Evolutionary conservation across 1,140 invertebrate species (phyloP).

Genomic region (Caenorhabditis latens): DNA sequence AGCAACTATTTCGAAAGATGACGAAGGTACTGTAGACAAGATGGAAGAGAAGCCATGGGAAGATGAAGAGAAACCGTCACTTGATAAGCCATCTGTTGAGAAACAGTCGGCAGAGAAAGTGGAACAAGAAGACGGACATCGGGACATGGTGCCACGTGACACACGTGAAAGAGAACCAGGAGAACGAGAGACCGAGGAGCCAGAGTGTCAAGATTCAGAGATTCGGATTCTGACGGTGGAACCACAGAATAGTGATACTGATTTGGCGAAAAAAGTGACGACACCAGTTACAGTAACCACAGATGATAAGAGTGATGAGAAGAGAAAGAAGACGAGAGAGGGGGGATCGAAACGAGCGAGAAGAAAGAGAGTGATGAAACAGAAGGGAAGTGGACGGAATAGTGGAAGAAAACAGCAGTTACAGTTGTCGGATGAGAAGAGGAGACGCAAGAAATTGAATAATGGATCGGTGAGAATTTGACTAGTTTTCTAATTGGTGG

Average conservation of each 20-base stretch:
- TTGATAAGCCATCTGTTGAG: neutral
- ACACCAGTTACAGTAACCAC: neutral
- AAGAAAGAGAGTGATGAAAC: neutral
- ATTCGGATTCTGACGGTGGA: neutral
- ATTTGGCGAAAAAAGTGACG: neutral
- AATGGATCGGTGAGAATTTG: too few species aligned
- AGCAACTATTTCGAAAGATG: neutral
- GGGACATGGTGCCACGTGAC: neutral
- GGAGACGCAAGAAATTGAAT: too few species aligned
- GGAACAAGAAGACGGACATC: neutral
- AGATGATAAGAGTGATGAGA: conserved; percentile 18
- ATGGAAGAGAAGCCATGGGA: neutral
- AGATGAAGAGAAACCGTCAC: conserved; percentile 1
- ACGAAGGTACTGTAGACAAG: neutral
- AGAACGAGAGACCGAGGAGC: conserved; percentile 12
- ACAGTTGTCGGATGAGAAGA: neutral
- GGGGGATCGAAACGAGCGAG: neutral
- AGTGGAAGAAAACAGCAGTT: neutral
- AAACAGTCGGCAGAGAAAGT: neutral
- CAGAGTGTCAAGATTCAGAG: neutral
- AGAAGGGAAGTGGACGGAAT: neutral
- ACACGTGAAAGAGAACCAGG: neutral
- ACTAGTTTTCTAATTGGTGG: too few species aligned
- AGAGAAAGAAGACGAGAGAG: neutral
- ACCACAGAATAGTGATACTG: neutral